Conservation (phyloP, 2,113 vertebrate genomes). For the Sander vitreus region DNA sequence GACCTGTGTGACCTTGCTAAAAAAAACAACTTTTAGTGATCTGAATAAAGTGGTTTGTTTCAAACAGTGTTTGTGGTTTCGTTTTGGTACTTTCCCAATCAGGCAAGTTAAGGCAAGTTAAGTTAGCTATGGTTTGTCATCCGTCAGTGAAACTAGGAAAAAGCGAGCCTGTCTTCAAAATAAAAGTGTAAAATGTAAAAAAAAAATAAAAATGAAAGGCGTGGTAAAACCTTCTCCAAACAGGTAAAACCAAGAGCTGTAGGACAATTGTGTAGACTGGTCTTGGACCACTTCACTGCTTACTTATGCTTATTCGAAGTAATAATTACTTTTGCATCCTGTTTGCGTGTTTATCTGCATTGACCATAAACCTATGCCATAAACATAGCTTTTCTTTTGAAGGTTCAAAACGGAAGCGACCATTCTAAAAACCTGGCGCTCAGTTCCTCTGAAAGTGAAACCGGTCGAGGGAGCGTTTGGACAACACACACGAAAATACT, state of each 20-base stretch:
- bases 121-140: not conserved
- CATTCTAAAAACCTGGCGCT: accelerated
- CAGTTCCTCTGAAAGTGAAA: constrained; percentile 47
- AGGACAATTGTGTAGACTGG: not conserved
- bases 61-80: not conserved
- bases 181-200: not conserved
- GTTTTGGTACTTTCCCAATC: not conserved
- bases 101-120: not conserved
- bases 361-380: too few species aligned
- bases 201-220: not conserved
- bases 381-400: constrained; percentile 12
- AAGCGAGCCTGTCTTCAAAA: constrained; percentile 6
- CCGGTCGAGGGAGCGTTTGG: accelerated
- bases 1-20: constrained; percentile 11
- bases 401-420: not conserved
- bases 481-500: too few species aligned
- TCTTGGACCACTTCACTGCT: not conserved
- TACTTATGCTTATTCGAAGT: not conserved
- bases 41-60: constrained; percentile 26
- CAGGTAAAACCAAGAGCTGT: not conserved
- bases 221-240: not conserved
- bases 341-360: too few species aligned
- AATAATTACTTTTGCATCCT: not conserved
- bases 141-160: not conserved
- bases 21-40: not conserved